Evolutionary conservation across 2,113 vertebrate genomes (phyloP).

Genomic region (Pelmatolapia mariae): DNA sequence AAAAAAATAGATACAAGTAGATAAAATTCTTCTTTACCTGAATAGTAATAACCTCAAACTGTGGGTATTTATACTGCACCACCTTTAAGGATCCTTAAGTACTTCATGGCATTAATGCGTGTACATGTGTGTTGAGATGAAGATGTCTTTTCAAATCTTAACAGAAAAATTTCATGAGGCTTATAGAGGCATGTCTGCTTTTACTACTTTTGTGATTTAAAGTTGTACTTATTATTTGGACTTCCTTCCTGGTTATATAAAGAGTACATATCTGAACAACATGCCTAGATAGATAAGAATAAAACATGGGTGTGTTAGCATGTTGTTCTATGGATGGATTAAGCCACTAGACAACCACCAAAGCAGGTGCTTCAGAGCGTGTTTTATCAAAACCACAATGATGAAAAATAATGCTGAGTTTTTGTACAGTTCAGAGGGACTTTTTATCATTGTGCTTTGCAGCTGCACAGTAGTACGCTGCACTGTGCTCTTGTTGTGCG

Average conservation of each 20-base stretch:
- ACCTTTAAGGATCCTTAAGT: background rate
- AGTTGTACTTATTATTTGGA: background rate
- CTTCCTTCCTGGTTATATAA: background rate
- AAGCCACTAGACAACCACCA: background rate
- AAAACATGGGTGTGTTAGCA: background rate
- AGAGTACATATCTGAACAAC: background rate
- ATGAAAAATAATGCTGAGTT: background rate
- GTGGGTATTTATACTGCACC: background rate
- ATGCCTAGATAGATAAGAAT: background rate
- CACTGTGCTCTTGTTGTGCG: background rate
- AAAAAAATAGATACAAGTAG: background rate
- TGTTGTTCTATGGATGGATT: background rate
- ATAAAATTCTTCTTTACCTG: background rate
- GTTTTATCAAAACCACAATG: background rate
- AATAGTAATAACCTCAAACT: background rate
- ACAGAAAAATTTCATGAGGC: background rate
- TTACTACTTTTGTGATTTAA: background rate
- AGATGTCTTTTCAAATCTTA: background rate
- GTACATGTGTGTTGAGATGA: background rate
- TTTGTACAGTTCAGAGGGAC: background rate
- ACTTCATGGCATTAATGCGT: background rate
- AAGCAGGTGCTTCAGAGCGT: background rate
- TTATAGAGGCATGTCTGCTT: background rate
- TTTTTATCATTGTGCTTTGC: background rate
- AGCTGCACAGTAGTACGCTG: conserved; percentile 47